phyloP scores from a whole-genome alignment of 2,888 invertebrate genomes.

The Amiota minor region DNA sequence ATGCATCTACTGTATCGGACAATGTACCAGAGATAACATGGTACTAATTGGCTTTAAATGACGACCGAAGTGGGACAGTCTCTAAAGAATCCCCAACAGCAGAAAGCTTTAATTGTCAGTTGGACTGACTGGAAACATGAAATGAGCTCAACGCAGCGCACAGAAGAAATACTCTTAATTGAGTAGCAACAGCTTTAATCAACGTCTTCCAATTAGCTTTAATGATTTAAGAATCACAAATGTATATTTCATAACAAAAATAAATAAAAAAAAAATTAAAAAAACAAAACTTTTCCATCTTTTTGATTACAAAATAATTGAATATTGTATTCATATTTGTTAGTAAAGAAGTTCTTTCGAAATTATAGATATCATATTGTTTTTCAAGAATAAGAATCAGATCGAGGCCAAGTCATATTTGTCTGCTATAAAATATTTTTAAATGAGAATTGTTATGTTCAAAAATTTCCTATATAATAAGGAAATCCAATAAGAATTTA shows the following conservation, averaged over 20 bases:
- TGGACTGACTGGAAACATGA: constrained; percentile 11
- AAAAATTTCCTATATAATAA: too few species aligned
- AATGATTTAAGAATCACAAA: constrained; percentile 37
- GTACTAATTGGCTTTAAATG: constrained; percentile 38
- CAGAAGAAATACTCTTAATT: constrained; percentile 12
- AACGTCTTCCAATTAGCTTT: constrained; percentile 45
- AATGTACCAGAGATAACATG: neutral
- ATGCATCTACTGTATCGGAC: too few species aligned
- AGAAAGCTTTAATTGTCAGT: constrained; percentile 27
- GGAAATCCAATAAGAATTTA: neutral
- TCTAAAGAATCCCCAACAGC: constrained; percentile 45
- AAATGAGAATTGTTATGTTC: too few species aligned
- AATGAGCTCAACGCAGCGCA: neutral
- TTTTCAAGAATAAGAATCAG: too few species aligned
- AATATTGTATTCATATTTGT: too few species aligned
- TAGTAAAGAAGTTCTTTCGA: too few species aligned
- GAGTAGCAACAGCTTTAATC: constrained; percentile 42
- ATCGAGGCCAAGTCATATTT: too few species aligned
- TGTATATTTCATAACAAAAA: constrained; percentile 9
- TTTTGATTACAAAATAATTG: neutral
- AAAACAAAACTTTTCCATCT: constrained; percentile 5
- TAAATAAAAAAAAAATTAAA: constrained; percentile 3
- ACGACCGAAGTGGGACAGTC: constrained; percentile 39
- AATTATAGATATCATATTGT: too few species aligned
- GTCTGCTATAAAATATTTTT: too few species aligned